Conservation (phyloP, 1,140 invertebrate genomes). For the Grapholita molesta region DNA sequence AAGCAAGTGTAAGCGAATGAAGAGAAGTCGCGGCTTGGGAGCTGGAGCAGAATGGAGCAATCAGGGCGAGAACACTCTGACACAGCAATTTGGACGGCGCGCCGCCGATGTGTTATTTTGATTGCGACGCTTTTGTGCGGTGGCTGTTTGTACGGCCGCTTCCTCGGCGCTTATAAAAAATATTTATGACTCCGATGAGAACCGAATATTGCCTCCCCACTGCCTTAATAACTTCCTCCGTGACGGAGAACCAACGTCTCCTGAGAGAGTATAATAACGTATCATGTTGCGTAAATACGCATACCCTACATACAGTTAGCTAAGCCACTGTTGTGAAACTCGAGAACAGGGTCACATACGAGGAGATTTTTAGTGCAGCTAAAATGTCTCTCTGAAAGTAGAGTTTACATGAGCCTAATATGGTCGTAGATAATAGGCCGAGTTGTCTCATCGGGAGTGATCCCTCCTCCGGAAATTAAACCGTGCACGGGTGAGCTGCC, state of each 20-base stretch:
- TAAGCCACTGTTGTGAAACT: background rate
- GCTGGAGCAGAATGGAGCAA: conserved; percentile 69
- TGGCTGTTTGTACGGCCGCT: conserved; percentile 40
- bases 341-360: background rate
- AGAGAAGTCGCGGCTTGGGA: conserved; percentile 34
- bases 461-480: conserved; percentile 27
- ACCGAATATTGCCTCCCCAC: conserved; percentile 32
- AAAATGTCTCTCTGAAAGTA: background rate
- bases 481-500: conserved; percentile 28
- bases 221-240: conserved; percentile 34
- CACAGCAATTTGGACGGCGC: conserved; percentile 69
- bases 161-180: conserved; percentile 45
- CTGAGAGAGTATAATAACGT: conserved; percentile 17
- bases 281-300: conserved; percentile 15
- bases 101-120: conserved; percentile 69
- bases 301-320: background rate
- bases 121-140: conserved; percentile 58
- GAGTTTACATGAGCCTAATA: background rate
- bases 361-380: background rate
- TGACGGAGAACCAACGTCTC: conserved; percentile 25
- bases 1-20: conserved; percentile 54
- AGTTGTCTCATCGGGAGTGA: conserved; percentile 23
- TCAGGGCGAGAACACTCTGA: conserved; percentile 72
- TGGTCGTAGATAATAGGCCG: conserved; percentile 13
- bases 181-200: conserved; percentile 45